These are phyloP conservation scores for Falcunculus frontatus DNA, from an alignment of 2,113 vertebrate genomes.

Conservation along the genomic window DNA sequence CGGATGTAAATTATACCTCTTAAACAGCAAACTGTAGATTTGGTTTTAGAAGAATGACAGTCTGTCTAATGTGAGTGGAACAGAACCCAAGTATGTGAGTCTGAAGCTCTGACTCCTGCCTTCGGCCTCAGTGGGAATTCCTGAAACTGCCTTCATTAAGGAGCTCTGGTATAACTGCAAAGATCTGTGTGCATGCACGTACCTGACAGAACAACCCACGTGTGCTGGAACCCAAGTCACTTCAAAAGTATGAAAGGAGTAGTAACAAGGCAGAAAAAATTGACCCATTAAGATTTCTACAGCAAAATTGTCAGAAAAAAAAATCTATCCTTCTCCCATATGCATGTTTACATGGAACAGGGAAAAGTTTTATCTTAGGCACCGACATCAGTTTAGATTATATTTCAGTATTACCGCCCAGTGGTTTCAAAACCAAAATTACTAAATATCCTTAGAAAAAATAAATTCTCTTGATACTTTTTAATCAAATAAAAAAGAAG, in stretches of 20 bases:
- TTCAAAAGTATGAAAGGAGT: background rate
- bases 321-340: background rate
- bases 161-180: background rate
- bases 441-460: background rate
- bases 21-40: conserved; percentile 32
- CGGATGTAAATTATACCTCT: conserved; percentile 33
- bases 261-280: background rate
- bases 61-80: background rate
- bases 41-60: conserved; percentile 23
- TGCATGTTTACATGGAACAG: background rate
- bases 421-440: background rate
- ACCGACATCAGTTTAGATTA: background rate
- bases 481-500: background rate
- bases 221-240: background rate
- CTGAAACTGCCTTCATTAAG: background rate
- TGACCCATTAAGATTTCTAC: background rate
- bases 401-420: background rate
- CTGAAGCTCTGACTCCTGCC: background rate
- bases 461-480: background rate
- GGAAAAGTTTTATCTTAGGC: background rate
- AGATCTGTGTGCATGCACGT: background rate
- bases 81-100: background rate
- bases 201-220: background rate
- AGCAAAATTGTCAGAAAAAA: background rate
- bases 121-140: background rate